Percentiles rank a stretch among this genome's conserved stretches.
phyloP scores from a whole-genome alignment of 2,797 vertebrate species.

The Erpetoichthys calabaricus region DNA sequence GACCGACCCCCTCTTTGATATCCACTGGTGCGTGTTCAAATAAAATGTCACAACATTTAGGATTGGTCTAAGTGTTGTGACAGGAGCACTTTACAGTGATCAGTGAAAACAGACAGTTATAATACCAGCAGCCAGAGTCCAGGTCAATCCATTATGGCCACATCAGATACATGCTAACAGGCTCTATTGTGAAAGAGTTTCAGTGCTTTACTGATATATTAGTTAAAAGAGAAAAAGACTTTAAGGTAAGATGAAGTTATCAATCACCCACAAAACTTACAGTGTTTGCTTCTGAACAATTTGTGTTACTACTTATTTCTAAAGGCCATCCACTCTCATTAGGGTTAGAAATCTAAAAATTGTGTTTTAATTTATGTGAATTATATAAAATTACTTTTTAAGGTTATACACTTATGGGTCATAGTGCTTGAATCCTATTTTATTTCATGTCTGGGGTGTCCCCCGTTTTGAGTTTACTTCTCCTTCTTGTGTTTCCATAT shows the following conservation, averaged over 20 bases:
- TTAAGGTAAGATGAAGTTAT: constrained; percentile 9
- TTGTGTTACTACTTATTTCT: too few relatives aligned
- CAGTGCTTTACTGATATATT: constrained; percentile 8
- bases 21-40: constrained; percentile 30
- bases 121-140: constrained; percentile 11
- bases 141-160: constrained; percentile 1
- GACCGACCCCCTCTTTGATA: constrained; percentile 29
- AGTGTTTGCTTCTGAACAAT: too few relatives aligned
- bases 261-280: too few relatives aligned
- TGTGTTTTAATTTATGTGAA: too few relatives aligned
- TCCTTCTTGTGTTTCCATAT: too few relatives aligned
- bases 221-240: constrained; percentile 17
- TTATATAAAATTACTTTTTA: too few relatives aligned
- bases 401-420: too few relatives aligned
- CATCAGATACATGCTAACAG: neutral
- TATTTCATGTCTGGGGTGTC: too few relatives aligned
- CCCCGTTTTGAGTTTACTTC: too few relatives aligned
- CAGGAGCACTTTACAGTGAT: constrained; percentile 27
- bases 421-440: too few relatives aligned
- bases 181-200: constrained; percentile 5
- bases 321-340: too few relatives aligned
- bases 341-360: too few relatives aligned
- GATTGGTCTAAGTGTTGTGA: constrained; percentile 29
- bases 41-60: constrained; percentile 33
- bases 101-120: constrained; percentile 11